Evolutionary conservation across 2,113 vertebrate species (phyloP).

Genomic region (Myiozetetes cayanensis): DNA sequence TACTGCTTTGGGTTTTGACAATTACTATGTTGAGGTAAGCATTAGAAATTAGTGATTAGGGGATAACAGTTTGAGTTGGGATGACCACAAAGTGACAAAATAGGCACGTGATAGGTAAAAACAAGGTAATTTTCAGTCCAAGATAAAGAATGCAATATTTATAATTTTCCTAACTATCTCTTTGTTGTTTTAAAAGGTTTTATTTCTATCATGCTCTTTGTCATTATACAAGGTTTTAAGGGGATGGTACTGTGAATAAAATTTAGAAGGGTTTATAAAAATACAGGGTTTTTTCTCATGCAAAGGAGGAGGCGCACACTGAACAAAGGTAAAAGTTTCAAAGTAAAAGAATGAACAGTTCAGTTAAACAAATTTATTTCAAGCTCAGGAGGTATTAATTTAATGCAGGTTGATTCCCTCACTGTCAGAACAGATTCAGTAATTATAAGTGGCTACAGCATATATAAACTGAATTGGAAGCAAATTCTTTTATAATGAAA

Average conservation of each 20-base stretch:
- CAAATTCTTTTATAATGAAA: neutral
- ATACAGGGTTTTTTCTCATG: neutral
- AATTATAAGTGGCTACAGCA: neutral
- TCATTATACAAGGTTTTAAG: neutral
- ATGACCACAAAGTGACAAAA: neutral
- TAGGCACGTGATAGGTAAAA: neutral
- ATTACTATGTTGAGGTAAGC: neutral
- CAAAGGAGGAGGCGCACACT: neutral
- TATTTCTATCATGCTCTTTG: neutral
- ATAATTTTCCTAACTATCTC: neutral
- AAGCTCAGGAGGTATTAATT: neutral
- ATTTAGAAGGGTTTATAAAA: neutral
- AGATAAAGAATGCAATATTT: neutral
- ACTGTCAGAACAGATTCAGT: neutral
- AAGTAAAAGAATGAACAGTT: neutral
- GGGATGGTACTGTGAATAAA: neutral
- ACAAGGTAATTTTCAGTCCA: neutral
- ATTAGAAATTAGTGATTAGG: neutral
- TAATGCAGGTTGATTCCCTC: neutral
- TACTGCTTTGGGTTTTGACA: neutral
- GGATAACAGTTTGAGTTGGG: neutral
- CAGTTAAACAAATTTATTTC: neutral
- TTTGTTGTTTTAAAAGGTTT: neutral
- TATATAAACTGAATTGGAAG: neutral
- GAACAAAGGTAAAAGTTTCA: neutral